Base-by-base conservation (phyloP, 2,888 invertebrate genomes). In the Chaetogeoica ovagalla region DNA sequence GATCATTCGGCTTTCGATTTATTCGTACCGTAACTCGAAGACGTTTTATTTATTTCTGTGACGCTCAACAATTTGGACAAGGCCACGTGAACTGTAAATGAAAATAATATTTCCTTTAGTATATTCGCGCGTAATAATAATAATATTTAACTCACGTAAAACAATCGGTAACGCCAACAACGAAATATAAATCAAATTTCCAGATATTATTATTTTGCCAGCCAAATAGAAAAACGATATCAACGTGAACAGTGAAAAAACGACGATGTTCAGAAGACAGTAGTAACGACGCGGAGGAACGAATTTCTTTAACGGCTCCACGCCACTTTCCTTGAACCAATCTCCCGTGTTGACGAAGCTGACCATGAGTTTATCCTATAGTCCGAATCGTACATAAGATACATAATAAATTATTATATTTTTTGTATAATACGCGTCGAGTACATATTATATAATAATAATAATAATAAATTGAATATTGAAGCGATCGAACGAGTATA, bases 281-380 rank as follows among this genome's bases (percentile, higher is more conserved):
- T 90, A 91, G 55, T 89, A 86, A 71, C 94, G 89, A 57, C 90
- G 90, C 13, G 89, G 86, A 39, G 90, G 84, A 72, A 87, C 86
- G 84, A 91, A 90, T 0, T 89, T 87, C 69, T 90, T 89, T 37
- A 91, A 87, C 84, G 90, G 89, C 83, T 90, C 88, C 9, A 93
- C 89, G 6, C 93, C 94, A 8, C 93, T 93, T 66, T 91, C 91
- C 73, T 89, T 87, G 86, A 94, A 94, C 86, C 93, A 95, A 86
- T 93, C 92, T 19, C 94, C 94, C 3, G 92, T 92, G 85, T 91
- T 89, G 23, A 89, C 83, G 85, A 92, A 93, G 82, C 93, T 93
- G 30, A 92, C 92, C 84, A 90, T 89, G 89, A 93, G 88, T 86
- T 90, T 90, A 85, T 93, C 93, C 92, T 92, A 13, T 3, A 30